phyloP scores from a whole-genome alignment of 2,113 vertebrate genomes.

The Aspiorhynchus laticeps region DNA sequence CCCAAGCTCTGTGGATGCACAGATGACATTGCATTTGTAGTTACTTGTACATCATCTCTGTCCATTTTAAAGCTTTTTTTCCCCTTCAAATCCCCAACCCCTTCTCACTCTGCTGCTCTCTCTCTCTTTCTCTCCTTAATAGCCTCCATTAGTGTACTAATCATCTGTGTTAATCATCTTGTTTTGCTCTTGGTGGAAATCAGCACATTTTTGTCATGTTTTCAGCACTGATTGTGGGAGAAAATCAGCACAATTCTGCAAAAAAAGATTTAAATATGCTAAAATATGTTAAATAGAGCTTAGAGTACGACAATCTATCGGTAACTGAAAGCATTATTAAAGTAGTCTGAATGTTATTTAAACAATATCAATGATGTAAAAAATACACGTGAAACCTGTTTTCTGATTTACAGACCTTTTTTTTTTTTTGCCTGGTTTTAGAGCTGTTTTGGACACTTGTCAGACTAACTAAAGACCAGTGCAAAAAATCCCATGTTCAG shows the following conservation, averaged over 20 bases:
- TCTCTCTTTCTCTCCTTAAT: conserved; percentile 21
- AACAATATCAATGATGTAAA: background rate
- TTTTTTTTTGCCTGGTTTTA: background rate
- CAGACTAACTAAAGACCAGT: background rate
- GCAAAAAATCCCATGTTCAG: no score
- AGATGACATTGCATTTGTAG: background rate
- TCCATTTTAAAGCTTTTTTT: background rate
- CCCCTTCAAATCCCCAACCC: background rate
- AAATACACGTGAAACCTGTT: background rate
- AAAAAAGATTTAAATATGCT: background rate
- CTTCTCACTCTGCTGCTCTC: conserved; percentile 15
- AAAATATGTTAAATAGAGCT: conserved; percentile 9
- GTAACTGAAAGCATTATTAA: background rate
- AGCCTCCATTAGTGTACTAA: conserved; percentile 43
- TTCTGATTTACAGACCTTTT: background rate
- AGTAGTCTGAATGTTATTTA: background rate
- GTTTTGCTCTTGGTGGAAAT: conserved; percentile 23
- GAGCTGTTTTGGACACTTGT: background rate
- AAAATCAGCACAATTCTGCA: background rate
- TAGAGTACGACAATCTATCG: background rate
- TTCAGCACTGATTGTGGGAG: background rate
- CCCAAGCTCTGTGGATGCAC: background rate
- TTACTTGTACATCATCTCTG: background rate
- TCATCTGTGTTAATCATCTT: conserved; percentile 36
- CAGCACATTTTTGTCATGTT: background rate